Conservation (phyloP, 2,113 vertebrate species). For the Melanocharis versteri region DNA sequence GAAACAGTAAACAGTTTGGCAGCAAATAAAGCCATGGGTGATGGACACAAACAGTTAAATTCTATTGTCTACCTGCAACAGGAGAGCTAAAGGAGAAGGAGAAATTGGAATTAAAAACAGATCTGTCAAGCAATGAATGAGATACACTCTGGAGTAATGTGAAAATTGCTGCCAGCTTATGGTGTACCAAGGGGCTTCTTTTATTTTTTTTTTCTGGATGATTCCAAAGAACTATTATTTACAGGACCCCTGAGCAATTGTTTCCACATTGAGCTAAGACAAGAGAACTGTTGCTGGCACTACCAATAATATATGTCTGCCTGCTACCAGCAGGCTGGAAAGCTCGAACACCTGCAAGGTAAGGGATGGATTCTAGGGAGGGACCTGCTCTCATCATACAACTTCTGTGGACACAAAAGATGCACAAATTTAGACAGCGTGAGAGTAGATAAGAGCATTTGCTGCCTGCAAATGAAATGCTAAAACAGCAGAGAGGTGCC, state of each 20-base stretch:
- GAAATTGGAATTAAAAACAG: not conserved
- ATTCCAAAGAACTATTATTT: not conserved
- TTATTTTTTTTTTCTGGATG: not conserved
- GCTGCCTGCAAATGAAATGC: not conserved
- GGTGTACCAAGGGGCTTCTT: not conserved
- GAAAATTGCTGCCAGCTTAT: constrained; percentile 17
- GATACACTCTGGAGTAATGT: not conserved
- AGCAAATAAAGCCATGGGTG: not conserved
- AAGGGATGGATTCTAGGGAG: not conserved
- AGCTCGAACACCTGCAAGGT: not conserved
- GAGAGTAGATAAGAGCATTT: not conserved
- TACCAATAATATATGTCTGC: not conserved
- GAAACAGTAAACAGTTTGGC: not conserved
- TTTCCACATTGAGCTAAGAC: not conserved
- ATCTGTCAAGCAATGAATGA: constrained; percentile 9
- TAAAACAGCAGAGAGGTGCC: not conserved
- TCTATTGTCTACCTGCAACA: not conserved
- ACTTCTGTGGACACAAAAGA: not conserved
- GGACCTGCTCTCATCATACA: not conserved
- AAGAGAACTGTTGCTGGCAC: not conserved
- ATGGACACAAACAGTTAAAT: constrained; percentile 28
- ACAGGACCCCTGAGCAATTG: not conserved
- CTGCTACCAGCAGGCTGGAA: not conserved
- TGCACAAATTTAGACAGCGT: not conserved
- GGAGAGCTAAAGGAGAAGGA: constrained; percentile 1